Evolutionary conservation across 1,140 invertebrate genomes (phyloP).

Genomic region (Papilio aristodemus): DNA sequence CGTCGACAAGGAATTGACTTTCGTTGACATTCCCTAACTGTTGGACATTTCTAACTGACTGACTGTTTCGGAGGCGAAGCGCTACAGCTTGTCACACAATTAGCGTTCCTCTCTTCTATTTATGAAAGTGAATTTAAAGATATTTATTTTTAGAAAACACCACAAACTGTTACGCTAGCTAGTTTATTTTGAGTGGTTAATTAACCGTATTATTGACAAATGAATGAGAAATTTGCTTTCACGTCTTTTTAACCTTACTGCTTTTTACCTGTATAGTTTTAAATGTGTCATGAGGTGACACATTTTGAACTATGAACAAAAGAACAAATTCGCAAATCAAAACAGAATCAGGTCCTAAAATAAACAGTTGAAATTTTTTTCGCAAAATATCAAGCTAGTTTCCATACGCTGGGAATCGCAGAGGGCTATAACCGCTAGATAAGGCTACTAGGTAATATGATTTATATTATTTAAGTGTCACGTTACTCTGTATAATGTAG

Average conservation of each 20-base stretch:
- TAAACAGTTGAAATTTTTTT: no score
- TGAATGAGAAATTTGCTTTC: neutral
- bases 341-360: no score
- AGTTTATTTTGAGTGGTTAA: neutral
- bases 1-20: neutral
- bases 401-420: neutral
- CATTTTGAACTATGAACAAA: no score
- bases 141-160: constrained; percentile 15
- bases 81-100: constrained; percentile 11
- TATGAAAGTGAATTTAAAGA: neutral
- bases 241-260: neutral
- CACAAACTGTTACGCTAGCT: constrained; percentile 11
- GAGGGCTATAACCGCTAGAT: neutral
- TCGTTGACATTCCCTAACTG: constrained; percentile 17
- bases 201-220: neutral
- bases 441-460: neutral
- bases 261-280: neutral
- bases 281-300: neutral
- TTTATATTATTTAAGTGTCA: neutral
- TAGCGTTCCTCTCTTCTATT: constrained; percentile 12
- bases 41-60: constrained; percentile 10
- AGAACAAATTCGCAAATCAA: no score
- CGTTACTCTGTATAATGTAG: constrained; percentile 28
- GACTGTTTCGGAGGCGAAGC: neutral
- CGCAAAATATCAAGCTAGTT: neutral